Base-by-base conservation (phyloP, 2,888 invertebrate species). In the Merodon equestris region DNA sequence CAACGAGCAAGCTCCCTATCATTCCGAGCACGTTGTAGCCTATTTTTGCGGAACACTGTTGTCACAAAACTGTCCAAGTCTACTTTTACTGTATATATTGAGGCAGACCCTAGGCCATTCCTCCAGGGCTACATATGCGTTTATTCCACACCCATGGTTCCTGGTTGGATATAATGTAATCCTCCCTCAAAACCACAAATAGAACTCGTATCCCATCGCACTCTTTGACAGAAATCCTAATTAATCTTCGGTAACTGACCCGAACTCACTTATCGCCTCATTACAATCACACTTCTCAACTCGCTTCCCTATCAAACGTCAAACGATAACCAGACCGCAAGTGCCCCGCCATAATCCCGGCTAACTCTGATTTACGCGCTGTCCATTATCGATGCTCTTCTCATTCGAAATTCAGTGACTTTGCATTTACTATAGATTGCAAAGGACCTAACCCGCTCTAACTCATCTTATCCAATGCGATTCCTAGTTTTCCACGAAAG, bases 351-450 rank as follows among this genome's bases (percentile, higher is more conserved):
- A 10, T 40, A 40, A 40, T 40, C 40, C 40, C 3, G 10, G 3
- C 10, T 40, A 40, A 40, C n/a, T 40, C 40, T 10, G 10, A 40
- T 40, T 40, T 40, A 48, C 18, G 7, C 3, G 17, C 5, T 19
- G 1, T 9, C 34, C 27, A 13, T 51, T 51, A 51, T 34, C 50
- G 13, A 9, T 34, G 13, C 13, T 51, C 27, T 34, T 27, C 50
- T 27, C 3, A 34, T 51, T 51, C 27, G 14, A 50, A 50, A 34
- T 50, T 12, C 34, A 27, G 27, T 10, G 48, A 50, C 1, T 50
- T 34, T 34, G 27, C 50, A n/a, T 7, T n/a, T n/a, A 40, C 40
- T 10, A 40, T 3, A 40, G 9, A 40, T 40, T 40, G 3, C 40
- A 7, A 10, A 40, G n/a, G 40, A 40, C 40, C n/a, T 40, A 10